Base-by-base conservation (phyloP, 2,888 invertebrate species). In the Apeira syringaria region DNA sequence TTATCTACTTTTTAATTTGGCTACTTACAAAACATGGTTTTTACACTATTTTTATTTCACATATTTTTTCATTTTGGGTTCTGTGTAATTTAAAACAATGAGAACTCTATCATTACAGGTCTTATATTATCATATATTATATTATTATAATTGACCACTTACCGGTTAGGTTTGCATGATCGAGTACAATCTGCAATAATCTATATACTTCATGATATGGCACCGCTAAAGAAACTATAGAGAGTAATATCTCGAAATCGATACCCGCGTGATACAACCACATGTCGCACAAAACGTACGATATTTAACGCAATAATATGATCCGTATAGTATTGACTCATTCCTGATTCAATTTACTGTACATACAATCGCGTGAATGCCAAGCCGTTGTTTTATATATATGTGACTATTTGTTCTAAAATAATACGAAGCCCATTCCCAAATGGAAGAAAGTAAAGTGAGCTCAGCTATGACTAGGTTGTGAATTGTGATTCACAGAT, bases 271-370 rank as follows among this genome's bases (percentile, higher is more conserved):
- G 18, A 7, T 3, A 15, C 18, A 7, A 20, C 6, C 2, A 20
- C 5, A 20, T 20, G 20, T 20, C 20, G 20, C 35, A 13, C 25
- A 30, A 45, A 37, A 33, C n/a, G 41, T 45, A 46, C 38, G 34
- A 34, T 37, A 32, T 48, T 38, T 48, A 25, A 8, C 25, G 15
- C 26, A 36, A 48, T n/a, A n/a, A n/a, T 30, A 41, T 22, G 43
- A 45, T 45, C 8, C 37, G 33, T 20, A 35, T 37, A 32, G 31
- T 41, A 60, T 56, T 60, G 61, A 66, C 56, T 68, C 69, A 67
- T 50, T 56, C 57, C 59, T 63, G 62, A 67, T 65, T 64, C 64
- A 65, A 64, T 71, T 64, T 50, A 52, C 41, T 49, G 50, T 38
- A 38, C 43, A 50, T 47, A 44, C 37, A 50, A n/a, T n/a, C n/a